Conservation (phyloP, 2,888 invertebrate genomes). For the Mechanitis messenoides region DNA sequence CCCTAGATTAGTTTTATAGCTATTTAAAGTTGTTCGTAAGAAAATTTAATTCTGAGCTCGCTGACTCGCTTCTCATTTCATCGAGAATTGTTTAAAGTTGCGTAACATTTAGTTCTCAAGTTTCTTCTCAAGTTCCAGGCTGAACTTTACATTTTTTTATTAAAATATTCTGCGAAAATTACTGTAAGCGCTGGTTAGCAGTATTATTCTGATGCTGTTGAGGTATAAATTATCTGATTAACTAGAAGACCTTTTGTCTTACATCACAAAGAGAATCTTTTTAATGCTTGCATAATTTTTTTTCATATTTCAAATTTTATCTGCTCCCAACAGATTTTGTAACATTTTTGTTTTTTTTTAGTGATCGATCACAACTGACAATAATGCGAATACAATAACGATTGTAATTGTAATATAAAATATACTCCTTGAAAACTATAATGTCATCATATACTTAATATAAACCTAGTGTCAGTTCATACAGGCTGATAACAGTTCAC, state of each 20-base stretch:
- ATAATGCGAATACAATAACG: no score
- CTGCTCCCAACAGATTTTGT: no score
- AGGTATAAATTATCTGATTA: not conserved
- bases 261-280: no score
- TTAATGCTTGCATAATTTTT: no score
- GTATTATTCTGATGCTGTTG: not conserved
- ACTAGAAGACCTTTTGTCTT: not conserved
- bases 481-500: no score
- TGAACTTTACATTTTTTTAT: slow-evolving; percentile 12
- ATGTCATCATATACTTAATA: no score
- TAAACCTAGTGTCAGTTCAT: no score
- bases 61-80: slow-evolving; percentile 34
- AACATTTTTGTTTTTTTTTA: no score
- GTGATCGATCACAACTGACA: no score
- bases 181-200: not conserved
- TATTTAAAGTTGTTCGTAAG: slow-evolving; percentile 51
- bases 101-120: slow-evolving; percentile 18
- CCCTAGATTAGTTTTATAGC: slow-evolving; percentile 58
- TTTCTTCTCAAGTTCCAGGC: slow-evolving; percentile 14
- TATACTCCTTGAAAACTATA: no score
- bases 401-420: no score
- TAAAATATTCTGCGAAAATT: slow-evolving; percentile 1
- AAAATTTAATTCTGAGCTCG: slow-evolving; percentile 54
- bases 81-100: slow-evolving; percentile 27
- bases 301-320: no score